Evolutionary conservation across 2,113 vertebrate genomes (phyloP).

Genomic region (Cathartes aura): DNA sequence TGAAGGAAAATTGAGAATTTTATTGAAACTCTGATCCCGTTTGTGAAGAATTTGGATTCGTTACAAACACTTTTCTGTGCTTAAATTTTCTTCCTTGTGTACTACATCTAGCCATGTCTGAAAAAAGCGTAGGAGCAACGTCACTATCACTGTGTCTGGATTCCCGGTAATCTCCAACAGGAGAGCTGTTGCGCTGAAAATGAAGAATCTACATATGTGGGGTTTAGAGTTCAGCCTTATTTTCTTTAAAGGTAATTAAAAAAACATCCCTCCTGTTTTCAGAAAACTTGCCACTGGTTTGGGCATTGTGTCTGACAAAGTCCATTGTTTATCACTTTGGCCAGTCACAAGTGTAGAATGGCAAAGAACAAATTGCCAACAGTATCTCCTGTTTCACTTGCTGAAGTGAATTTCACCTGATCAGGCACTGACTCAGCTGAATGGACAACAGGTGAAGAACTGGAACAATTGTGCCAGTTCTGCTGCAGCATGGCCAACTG

Average conservation of each 20-base stretch:
- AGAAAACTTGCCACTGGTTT: neutral
- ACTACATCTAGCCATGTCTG: neutral
- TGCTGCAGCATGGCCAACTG: neutral
- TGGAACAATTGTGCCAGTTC: neutral
- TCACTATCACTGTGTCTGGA: neutral
- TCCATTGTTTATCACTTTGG: neutral
- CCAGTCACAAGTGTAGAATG: neutral
- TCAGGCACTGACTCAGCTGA: neutral
- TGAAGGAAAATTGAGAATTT: neutral
- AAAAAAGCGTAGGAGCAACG: neutral
- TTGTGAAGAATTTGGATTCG: neutral
- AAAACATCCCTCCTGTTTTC: neutral
- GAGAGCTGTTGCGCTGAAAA: neutral
- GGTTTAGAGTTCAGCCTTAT: neutral
- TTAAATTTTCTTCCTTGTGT: neutral
- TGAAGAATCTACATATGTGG: neutral
- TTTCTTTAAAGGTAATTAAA: neutral
- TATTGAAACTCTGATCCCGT: neutral
- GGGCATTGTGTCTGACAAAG: neutral
- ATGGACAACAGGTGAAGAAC: neutral
- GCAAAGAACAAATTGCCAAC: neutral
- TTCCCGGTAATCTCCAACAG: neutral
- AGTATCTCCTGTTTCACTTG: neutral
- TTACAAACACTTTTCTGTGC: neutral
- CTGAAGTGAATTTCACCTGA: neutral